phyloP scores from a whole-genome alignment of 2,888 invertebrate species.

The Drosophila peninsularis region DNA sequence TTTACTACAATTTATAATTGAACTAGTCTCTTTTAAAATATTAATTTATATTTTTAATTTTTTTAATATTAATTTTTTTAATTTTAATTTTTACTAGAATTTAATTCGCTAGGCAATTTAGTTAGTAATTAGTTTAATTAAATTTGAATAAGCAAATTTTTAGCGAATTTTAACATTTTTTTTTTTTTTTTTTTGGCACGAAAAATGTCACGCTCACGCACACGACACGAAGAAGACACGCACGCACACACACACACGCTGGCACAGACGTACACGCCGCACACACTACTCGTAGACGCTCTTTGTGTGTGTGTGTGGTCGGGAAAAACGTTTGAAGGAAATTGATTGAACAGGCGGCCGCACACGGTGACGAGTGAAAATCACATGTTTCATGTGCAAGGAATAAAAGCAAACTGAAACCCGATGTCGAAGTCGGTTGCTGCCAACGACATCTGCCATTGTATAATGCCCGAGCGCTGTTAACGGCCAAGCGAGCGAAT shows the following conservation, averaged over 20 bases:
- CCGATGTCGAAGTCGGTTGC: constrained; percentile 5
- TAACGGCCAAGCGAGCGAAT: constrained; percentile 15
- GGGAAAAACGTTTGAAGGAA: constrained; percentile 50
- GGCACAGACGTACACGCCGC: constrained; percentile 3
- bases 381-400: constrained; percentile 81
- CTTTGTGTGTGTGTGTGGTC: constrained; percentile 26
- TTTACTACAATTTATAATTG: constrained; percentile 28
- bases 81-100: constrained; percentile 7
- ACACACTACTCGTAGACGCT: background rate
- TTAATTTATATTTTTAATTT: background rate
- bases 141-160: constrained; percentile 13
- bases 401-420: constrained; percentile 82
- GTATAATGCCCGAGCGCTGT: constrained; percentile 35
- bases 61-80: background rate
- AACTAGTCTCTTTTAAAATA: constrained; percentile 9
- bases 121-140: constrained; percentile 28
- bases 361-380: constrained; percentile 55
- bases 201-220: constrained; percentile 39
- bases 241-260: constrained; percentile 32
- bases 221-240: constrained; percentile 21
- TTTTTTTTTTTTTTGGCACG: constrained; percentile 22
- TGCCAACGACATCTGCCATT: constrained; percentile 11
- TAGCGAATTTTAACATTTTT: constrained; percentile 21
- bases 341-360: constrained; percentile 58
- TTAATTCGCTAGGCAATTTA: constrained; percentile 16